Base-by-base conservation (phyloP, 2,113 vertebrate genomes). In the Zosterops pallidus region DNA sequence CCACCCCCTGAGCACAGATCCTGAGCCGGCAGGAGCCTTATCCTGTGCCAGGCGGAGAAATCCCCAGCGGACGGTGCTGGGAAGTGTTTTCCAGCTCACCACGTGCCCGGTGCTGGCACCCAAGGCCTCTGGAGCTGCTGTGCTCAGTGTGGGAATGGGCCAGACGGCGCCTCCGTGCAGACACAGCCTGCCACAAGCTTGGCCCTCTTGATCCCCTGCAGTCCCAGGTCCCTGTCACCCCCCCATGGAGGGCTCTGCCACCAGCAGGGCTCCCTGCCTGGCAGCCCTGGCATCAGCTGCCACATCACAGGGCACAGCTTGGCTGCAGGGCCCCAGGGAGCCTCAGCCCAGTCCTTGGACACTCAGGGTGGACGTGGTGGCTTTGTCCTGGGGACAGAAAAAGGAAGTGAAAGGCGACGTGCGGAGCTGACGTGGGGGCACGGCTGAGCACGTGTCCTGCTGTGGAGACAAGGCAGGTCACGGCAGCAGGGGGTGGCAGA, bases 391-490 rank as follows among this genome's bases (percentile, higher is more conserved):
- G 80, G 67, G 37, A 44, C 46, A 70, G 64, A 39, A 87, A 75
- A 56, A 64, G 71, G 92, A 94, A 92, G 52, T 11, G 65, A 92
- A 46, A 95, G 83, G 83, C 0, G 5, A 68, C 2, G 0, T 9
- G 59, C 1, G 2, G 78, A 52, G 74, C 49, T 72, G 72, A 41
- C 3, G 0, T 0, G 0, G 9, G 15, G 53, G 44, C 9, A 26
- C 2, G 3, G 82, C 65, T 29, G 65, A 2, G 18, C 1, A 1
- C 44, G 1, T 6, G 12, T 1, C 21, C 44, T 44, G 42, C 1
- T 0, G 3, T 0, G 3, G 47, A 26, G 46, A 57, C 63, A 44
- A 14, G 16, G 76, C 3, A 11, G 37, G 50, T 35, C 33, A 94
- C 90, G 86, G 63, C 63, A 39, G 47, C 0, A 0, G 8, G 16